phyloP scores from a whole-genome alignment of 2,888 invertebrate species.

The Nomada hirtipes region DNA sequence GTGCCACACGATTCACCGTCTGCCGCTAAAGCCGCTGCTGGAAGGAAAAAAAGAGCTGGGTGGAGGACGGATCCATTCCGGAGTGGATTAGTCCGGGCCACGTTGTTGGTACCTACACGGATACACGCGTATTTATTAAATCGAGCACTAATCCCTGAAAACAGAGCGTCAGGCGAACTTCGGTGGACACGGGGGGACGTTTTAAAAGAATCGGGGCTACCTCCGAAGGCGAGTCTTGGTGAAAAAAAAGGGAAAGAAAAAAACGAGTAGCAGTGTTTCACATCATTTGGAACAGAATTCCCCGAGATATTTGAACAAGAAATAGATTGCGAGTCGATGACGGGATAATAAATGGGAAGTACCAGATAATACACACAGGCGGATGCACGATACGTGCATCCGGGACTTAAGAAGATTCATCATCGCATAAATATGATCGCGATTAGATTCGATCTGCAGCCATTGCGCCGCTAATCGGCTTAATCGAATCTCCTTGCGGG shows the following conservation, averaged over 20 bases:
- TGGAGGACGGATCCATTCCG: conserved; percentile 67
- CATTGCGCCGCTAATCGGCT: conserved; percentile 48
- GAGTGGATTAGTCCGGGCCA: conserved; percentile 67
- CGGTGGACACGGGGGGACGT: conserved; percentile 17
- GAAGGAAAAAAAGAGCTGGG: conserved; percentile 61
- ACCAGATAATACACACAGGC: conserved; percentile 51
- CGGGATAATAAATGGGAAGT: conserved; percentile 76
- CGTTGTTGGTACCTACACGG: conserved; percentile 67
- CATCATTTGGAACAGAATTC: background rate
- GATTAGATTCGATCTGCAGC: conserved; percentile 53
- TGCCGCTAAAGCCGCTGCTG: conserved; percentile 63
- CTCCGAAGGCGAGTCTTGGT: too few relatives aligned
- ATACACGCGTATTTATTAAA: conserved; percentile 71
- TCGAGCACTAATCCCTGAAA: conserved; percentile 65
- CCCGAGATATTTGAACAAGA: too few relatives aligned
- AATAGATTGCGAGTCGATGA: conserved; percentile 46
- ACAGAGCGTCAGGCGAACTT: conserved; percentile 49
- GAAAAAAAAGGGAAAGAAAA: too few relatives aligned
- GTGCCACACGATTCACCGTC: conserved; percentile 67
- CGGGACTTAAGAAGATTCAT: conserved; percentile 48
- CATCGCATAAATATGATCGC: conserved; percentile 52
- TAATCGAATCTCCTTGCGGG: conserved; percentile 31
- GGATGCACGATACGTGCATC: conserved; percentile 47
- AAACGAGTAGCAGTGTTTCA: background rate
- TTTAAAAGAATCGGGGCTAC: conserved; percentile 28